phyloP scores from a whole-genome alignment of 2,113 vertebrate genomes.

The Piprites chloris region DNA sequence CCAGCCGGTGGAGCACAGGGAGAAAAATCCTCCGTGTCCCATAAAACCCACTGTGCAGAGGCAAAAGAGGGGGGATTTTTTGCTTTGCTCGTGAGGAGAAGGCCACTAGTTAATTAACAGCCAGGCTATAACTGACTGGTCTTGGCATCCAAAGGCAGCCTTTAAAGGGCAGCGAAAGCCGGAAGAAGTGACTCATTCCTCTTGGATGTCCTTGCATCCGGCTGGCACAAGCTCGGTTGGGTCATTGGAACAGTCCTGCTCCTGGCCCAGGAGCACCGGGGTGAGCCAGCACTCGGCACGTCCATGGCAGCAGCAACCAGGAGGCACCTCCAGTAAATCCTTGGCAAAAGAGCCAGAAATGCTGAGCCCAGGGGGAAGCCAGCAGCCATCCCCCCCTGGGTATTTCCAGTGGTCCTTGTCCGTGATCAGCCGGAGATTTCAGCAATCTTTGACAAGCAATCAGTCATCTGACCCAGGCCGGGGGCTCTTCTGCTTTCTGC shows the following conservation, averaged over 20 bases:
- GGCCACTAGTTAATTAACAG: not conserved
- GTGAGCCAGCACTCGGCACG: fast-evolving
- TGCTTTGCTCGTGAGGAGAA: not conserved
- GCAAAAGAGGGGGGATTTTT: not conserved
- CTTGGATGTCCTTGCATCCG: not conserved
- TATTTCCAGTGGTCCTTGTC: not conserved
- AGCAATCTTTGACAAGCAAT: not conserved
- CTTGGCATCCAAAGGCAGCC: not conserved
- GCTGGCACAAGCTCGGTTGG: not conserved
- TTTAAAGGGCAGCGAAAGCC: slow-evolving; percentile 43
- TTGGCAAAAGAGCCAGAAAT: not conserved
- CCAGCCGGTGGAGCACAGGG: not conserved
- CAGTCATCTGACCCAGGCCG: not conserved
- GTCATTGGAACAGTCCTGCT: not conserved
- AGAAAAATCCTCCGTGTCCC: not conserved
- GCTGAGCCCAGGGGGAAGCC: not conserved
- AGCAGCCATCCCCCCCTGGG: not conserved
- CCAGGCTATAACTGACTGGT: not conserved
- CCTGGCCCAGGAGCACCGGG: not conserved
- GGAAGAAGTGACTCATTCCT: slow-evolving; percentile 32
- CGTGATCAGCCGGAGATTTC: not conserved
- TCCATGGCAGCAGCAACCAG: not conserved
- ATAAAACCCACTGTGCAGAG: not conserved
- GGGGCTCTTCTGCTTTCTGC: slow-evolving; percentile 49
- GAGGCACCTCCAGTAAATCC: not conserved